These are phyloP conservation scores for Mamestra brassicae DNA, from an alignment of 2,888 invertebrate genomes.

Conservation along the genomic window DNA sequence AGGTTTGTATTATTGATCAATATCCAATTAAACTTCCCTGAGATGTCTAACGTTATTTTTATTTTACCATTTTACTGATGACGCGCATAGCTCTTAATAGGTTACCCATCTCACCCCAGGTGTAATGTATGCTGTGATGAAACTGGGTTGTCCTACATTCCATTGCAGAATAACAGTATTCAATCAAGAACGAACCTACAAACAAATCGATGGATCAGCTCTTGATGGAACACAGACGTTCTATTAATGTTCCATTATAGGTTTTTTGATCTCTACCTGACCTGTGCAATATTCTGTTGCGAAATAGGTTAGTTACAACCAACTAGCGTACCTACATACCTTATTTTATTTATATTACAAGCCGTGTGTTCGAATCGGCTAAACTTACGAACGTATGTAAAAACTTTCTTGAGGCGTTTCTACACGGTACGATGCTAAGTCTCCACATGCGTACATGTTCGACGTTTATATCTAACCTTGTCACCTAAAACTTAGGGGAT, in stretches of 20 bases:
- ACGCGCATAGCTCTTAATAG: not conserved
- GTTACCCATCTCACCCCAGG: not conserved
- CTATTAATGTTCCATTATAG: conserved; percentile 20
- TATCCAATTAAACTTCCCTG: no score
- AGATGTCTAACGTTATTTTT: not conserved
- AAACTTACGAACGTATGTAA: not conserved
- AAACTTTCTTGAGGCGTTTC: not conserved
- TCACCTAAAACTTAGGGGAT: not conserved
- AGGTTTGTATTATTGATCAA: no score
- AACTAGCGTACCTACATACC: not conserved
- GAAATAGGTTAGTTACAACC: conserved; percentile 34
- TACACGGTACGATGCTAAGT: no score
- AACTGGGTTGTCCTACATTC: conserved; percentile 28
- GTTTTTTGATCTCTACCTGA: conserved; percentile 26
- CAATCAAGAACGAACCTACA: conserved; percentile 27
- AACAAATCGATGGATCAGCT: conserved; percentile 10
- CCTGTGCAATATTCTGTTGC: conserved; percentile 17
- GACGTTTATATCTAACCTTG: no score
- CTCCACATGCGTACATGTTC: no score
- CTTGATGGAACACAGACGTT: conserved; percentile 35
- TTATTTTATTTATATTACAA: no score
- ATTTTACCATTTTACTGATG: not conserved
- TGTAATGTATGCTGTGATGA: not conserved
- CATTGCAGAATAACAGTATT: conserved; percentile 9
- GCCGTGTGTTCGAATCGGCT: not conserved